Base-by-base conservation (phyloP, 2,888 invertebrate genomes). In the Dorcus parallelipipedus region DNA sequence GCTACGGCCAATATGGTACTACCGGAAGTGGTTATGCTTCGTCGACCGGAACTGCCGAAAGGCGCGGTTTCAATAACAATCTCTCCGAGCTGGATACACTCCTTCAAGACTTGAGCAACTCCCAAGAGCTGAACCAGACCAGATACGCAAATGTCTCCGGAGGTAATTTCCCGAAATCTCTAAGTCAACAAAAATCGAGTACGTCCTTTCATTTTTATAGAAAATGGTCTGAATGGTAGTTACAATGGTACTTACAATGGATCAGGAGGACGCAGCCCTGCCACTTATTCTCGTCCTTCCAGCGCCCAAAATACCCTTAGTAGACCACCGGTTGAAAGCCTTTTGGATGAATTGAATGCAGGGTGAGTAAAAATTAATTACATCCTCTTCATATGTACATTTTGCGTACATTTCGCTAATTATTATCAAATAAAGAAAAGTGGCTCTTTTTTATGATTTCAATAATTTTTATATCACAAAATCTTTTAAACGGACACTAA, bases 31-130 rank as follows among this genome's bases (percentile, higher is more conserved):
- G 26, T 33, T 67, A 66, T 10, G 57, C 67, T 10, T 57, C 63
- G 7, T 60, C 63, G 47, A 65, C 68, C 0, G 75, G 76, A 9
- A 52, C 73, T 4, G 71, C 60, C 39, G 78, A 79, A 49, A 81
- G 81, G 67, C 77, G 81, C 4, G 80, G 82, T 0, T 78, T 83
- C 56, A 84, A 84, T 72, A 91, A 88, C 67, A 93, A 95, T 78
- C 82, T 96, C 48, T 91, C 93, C 0, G 97, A 97, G 78, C 78
- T 97, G 74, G 97, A 97, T 78, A 92, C 90, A 10, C 82, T 97
- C 53, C 83, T 97, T 56, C 91, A 95, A 74, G 97, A 97, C 77
- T 83, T 97, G 68, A 95, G 95, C 81, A 90, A 88, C 75, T 90
- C 90, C 0, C 62, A 62, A 54, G 69, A 69, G 40, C 54, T 67